Base-by-base conservation (phyloP, 2,888 invertebrate species). In the Cataglyphis rosenhaueri region DNA sequence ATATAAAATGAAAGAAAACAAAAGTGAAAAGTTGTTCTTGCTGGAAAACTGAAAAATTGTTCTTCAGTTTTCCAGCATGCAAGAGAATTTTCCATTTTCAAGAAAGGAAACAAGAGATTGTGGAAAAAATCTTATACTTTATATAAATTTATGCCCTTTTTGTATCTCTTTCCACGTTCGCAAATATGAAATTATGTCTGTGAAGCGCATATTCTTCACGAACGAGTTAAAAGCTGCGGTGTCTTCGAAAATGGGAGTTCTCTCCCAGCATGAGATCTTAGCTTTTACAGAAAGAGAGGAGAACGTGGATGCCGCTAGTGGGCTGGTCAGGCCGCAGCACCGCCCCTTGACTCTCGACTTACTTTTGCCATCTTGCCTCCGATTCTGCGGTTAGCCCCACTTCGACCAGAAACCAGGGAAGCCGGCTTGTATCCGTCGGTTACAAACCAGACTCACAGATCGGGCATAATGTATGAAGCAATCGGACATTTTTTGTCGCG, bases 361-460 rank as follows among this genome's bases (percentile, higher is more conserved):
- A 93, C 93, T 94, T 93, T 93, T 93, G 94, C 93, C 94, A 93
- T 94, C 93, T 93, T 94, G 93, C 92, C 92, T 92, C 92, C 92
- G 91, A 92, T 92, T 93, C 90, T 90, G 92, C 88, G 92, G 92
- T 92, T 91, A 92, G 92, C 92, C 91, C 91, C 90, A 90, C 89
- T 91, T 92, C 91, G 90, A 90, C 91, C 91, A 89, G 90, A 91
- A 91, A 91, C 89, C 88, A 86, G 89, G 87, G 81, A 89, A 91
- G 90, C 89, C 87, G 88, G 44, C 87, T 89, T 90, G 90, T 89
- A 82, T 85, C 85, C 85, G 82, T 76, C 82, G 85, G 64, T 85
- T 57, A 65, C 82, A 81, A 89, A 86, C 86, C 78, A 82, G 76
- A 76, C 70, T 52, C 85, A 25, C 66, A 89, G 81, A 90, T 87